These are phyloP conservation scores for Eurois occulta DNA, from an alignment of 2,888 invertebrate species.

Conservation along the genomic window DNA sequence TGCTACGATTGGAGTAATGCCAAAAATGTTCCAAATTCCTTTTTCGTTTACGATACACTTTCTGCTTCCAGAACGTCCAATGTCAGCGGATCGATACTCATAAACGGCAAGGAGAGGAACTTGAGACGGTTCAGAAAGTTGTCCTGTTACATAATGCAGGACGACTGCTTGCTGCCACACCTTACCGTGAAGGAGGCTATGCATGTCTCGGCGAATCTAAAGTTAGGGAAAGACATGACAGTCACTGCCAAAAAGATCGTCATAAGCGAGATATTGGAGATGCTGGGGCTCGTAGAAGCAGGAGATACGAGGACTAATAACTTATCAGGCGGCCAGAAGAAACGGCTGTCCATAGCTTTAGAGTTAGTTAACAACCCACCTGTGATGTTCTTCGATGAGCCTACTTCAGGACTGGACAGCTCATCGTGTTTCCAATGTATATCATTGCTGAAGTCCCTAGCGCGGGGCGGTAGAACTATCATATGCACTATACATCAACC, in stretches of 20 bases:
- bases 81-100: constrained; percentile 95
- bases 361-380: constrained; percentile 99
- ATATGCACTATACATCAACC: constrained; percentile 99
- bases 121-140: constrained; percentile 97
- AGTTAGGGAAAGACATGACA: constrained; percentile 95
- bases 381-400: constrained; percentile 99
- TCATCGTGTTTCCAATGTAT: constrained; percentile 98
- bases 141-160: constrained; percentile 99
- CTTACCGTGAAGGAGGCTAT: constrained; percentile 97
- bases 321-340: constrained; percentile 97
- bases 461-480: constrained; percentile 96
- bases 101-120: constrained; percentile 97
- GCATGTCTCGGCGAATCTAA: constrained; percentile 98
- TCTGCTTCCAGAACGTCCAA: constrained; percentile 93
- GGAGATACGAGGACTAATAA: constrained; percentile 94
- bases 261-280: constrained; percentile 96
- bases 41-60: constrained; percentile 44
- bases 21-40: constrained; percentile 39
- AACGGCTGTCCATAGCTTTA: constrained; percentile 96
- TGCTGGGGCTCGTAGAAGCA: constrained; percentile 95
- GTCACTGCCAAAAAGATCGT: constrained; percentile 94
- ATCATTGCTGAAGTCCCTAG: constrained; percentile 96
- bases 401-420: constrained; percentile 97
- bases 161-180: constrained; percentile 96
- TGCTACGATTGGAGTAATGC: constrained; percentile 41